Evolutionary conservation across 1,140 invertebrate genomes (phyloP), one percentile per base, ranked within the genome.

Genomic region (Ladona fulva): DNA sequence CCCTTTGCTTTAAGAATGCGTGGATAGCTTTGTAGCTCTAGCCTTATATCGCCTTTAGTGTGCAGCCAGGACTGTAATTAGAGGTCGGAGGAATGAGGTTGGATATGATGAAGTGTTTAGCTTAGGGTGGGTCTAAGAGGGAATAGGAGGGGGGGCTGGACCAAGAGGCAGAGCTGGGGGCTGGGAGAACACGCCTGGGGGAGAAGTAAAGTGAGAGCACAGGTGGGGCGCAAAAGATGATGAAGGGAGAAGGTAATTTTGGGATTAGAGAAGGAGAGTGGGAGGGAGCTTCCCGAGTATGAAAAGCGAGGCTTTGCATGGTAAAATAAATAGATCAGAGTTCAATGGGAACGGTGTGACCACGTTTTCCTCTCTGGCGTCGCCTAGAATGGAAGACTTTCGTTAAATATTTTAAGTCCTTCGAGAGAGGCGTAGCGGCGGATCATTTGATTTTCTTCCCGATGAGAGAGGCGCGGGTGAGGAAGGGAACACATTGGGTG

Each of bases 261-360:
- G 16, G 52, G 52, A 66, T 66, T 66, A 66, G 52, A 22, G 16
- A 22, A 19, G 16, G 52, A 11, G 19, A 19, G 44, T 12, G 1
- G 52, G 52, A 22, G 52, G 14, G 52, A 12, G 10, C 10, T 52
- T 10, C 44, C 19, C 10, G 19, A 19, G 52, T 66, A 3, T 66
- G 52, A 66, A 66, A 52, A 22, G n/a, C 12, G 52, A 66, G 52
- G n/a, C 14, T 66, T 66, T 66, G 52, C 52, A 6, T 12, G 52
- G 52, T 5, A 66, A 66, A 66, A 66, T 66, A 66, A 66, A 66
- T 66, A 66, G 52, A 66, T 66, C 52, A 66, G 52, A 66, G 52
- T 16, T 66, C 52, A 66, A 66, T 66, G 52, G 52, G 52, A 3
- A 66, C 3, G 52, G 14, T 66, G 52, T 66, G 52, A 22, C 16